A percentile compares a stretch with the other conserved stretches of the same genome.
Evolutionary conservation across 1,140 invertebrate genomes (phyloP).

Genomic region (Dendrolimus punctatus): DNA sequence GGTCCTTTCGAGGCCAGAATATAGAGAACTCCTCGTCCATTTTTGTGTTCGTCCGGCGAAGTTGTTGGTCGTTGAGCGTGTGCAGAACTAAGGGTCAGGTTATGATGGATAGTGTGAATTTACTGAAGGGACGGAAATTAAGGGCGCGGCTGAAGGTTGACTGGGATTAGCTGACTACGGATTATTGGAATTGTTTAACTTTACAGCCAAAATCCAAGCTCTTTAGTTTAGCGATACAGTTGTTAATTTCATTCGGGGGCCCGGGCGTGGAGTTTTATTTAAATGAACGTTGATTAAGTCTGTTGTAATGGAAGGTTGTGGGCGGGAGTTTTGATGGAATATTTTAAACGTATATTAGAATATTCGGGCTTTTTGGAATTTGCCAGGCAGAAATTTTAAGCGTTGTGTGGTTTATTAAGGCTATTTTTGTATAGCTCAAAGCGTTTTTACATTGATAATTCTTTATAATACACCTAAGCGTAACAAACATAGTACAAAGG

Average conservation of each 20-base stretch:
- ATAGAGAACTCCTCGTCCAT: conserved; percentile 3
- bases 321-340: no score
- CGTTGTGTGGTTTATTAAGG: no score
- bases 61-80: background rate
- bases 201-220: conserved; percentile 17
- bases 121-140: conserved; percentile 24
- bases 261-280: conserved; percentile 6
- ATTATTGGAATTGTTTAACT: conserved; percentile 30
- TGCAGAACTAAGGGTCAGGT: conserved; percentile 7
- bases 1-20: conserved; percentile 8
- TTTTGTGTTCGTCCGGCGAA: background rate
- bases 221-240: conserved; percentile 12
- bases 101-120: conserved; percentile 18
- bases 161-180: conserved; percentile 19
- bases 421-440: no score
- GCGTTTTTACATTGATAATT: no score
- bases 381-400: no score
- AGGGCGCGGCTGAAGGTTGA: conserved; percentile 16
- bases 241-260: conserved; percentile 15
- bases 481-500: no score
- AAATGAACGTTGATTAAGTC: conserved; percentile 10
- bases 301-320: background rate
- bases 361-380: no score
- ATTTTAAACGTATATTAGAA: no score
- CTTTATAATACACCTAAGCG: no score